Conservation (phyloP, 1,140 invertebrate genomes). For the Rhagoletis zephyria region DNA sequence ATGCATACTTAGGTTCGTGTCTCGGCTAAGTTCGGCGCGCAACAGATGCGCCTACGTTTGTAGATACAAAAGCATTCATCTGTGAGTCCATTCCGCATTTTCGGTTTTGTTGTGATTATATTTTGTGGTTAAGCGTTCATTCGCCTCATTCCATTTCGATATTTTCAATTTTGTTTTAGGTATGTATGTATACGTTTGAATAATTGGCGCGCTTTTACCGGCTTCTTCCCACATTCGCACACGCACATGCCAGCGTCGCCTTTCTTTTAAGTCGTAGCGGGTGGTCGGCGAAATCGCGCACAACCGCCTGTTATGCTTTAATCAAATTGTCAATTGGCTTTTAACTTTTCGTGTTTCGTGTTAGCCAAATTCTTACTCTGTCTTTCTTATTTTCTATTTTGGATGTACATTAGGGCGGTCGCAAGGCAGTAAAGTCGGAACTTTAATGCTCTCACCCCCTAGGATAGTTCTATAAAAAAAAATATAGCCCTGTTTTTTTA, state of each 20-base stretch:
- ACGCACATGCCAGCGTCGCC: too few species aligned
- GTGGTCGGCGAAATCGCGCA: neutral
- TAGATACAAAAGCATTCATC: neutral
- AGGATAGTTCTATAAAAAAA: too few species aligned
- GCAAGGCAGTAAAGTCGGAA: too few species aligned
- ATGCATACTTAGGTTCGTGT: neutral
- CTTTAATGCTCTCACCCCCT: too few species aligned
- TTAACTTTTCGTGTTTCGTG: neutral
- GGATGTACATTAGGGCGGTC: too few species aligned
- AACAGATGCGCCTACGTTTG: neutral
- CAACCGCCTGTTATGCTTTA: neutral
- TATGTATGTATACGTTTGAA: neutral
- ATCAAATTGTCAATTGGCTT: neutral
- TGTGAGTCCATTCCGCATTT: neutral
- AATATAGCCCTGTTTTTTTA: too few species aligned
- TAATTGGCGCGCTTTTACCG: neutral
- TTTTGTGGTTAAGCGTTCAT: neutral
- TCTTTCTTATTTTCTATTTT: too few species aligned
- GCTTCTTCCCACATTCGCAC: neutral
- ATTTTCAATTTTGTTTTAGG: neutral
- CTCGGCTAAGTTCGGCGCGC: conserved; percentile 16
- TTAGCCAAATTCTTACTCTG: neutral
- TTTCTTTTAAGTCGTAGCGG: neutral
- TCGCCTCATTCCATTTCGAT: neutral
- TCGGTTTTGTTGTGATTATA: neutral